phyloP scores from a whole-genome alignment of 2,797 vertebrate genomes.

The Tinamus major region DNA sequence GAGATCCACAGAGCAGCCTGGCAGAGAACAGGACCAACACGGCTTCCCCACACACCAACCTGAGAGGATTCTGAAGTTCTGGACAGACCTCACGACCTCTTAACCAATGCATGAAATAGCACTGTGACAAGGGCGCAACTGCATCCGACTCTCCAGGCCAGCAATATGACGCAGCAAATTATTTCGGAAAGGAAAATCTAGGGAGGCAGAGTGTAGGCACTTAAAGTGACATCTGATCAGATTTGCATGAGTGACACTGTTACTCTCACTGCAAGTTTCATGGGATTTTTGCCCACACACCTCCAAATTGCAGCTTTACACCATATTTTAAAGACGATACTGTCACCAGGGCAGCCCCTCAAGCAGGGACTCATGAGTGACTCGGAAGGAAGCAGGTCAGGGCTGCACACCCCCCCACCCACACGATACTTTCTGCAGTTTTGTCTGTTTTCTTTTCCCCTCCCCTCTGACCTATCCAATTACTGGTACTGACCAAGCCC shows the following conservation, averaged over 20 bases:
- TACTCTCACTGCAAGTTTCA: neutral
- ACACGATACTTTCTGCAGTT: neutral
- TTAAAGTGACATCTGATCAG: conserved; percentile 14
- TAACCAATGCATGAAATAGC: neutral
- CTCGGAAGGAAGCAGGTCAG: neutral
- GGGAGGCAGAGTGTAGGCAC: neutral
- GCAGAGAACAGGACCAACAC: neutral
- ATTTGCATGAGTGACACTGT: neutral
- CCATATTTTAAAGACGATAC: neutral
- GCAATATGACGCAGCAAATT: conserved; percentile 2
- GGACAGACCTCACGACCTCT: neutral
- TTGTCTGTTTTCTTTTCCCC: neutral
- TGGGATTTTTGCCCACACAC: neutral
- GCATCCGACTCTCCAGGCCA: conserved; percentile 4
- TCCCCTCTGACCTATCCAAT: neutral
- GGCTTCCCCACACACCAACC: neutral
- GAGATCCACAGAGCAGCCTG: neutral
- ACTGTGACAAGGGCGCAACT: neutral
- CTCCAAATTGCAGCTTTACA: neutral
- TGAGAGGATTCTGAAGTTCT: neutral
- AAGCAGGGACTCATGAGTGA: neutral
- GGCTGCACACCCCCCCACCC: neutral
- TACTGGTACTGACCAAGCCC: neutral
- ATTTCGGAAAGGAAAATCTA: neutral
- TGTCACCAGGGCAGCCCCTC: neutral